phyloP scores from a whole-genome alignment of 2,888 invertebrate genomes.

The Liposcelis brunnea region DNA sequence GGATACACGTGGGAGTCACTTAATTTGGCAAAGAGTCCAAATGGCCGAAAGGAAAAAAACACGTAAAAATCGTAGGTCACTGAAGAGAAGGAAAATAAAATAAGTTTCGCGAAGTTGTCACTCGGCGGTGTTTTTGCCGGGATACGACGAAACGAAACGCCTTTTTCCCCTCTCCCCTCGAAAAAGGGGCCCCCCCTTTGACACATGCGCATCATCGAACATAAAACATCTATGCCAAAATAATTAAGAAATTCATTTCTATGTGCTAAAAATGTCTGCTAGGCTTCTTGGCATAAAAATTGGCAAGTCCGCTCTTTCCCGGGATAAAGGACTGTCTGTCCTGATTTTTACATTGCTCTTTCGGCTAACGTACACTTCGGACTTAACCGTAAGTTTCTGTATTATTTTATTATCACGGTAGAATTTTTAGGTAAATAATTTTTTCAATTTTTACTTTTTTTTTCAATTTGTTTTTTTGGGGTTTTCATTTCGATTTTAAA shows the following conservation, averaged over 20 bases:
- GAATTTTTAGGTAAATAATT: neutral
- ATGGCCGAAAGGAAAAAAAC: no score
- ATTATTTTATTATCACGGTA: neutral
- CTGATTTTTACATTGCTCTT: conserved; percentile 6
- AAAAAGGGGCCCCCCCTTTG: conserved; percentile 17
- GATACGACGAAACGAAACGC: neutral
- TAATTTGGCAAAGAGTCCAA: no score
- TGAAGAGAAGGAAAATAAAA: conserved; percentile 1
- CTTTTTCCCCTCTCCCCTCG: neutral
- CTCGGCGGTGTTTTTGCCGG: neutral
- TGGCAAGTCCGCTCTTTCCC: conserved; percentile 19
- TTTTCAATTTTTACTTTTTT: neutral
- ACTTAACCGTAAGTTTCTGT: neutral
- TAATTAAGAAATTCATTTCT: conserved; percentile 56
- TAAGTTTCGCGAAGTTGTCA: neutral
- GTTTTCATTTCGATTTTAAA: no score
- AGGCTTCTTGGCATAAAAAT: conserved; percentile 28
- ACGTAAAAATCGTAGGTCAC: no score
- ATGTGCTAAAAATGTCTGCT: conserved; percentile 43
- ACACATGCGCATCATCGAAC: neutral
- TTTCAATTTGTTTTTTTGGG: neutral
- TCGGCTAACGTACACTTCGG: conserved; percentile 5
- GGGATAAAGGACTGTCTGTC: conserved; percentile 7
- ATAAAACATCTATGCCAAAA: conserved; percentile 45
- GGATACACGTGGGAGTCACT: no score